phyloP scores from a whole-genome alignment of 2,888 invertebrate species.

The Ditylenchus weischeri region DNA sequence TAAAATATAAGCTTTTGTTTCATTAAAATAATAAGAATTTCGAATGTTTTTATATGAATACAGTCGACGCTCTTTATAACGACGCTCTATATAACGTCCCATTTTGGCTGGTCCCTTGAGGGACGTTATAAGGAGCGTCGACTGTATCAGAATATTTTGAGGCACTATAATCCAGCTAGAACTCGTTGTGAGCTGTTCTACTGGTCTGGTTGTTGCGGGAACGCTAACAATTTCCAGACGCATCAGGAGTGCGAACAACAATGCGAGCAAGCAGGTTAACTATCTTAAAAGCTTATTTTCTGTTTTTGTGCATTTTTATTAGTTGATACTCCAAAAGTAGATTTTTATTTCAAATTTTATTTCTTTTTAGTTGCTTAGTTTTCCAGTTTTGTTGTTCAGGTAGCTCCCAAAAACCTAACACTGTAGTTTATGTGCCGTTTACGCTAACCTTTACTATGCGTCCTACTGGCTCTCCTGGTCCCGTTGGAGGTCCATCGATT shows the following conservation, averaged over 20 bases:
- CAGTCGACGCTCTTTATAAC: too few relatives aligned
- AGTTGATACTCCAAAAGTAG: neutral
- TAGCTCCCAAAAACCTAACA: slow-evolving; percentile 26
- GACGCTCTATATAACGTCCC: too few relatives aligned
- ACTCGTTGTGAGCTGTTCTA: slow-evolving; percentile 59
- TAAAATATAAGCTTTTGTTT: too few relatives aligned
- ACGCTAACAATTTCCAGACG: slow-evolving; percentile 57
- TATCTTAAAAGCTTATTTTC: neutral
- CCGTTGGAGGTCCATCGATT: neutral
- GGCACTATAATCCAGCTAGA: slow-evolving; percentile 50
- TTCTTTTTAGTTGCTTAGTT: neutral
- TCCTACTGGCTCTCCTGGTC: slow-evolving; percentile 11
- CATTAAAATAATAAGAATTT: too few relatives aligned
- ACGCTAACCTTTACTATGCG: slow-evolving; percentile 29
- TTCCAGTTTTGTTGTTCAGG: slow-evolving; percentile 17
- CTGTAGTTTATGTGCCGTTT: slow-evolving; percentile 27
- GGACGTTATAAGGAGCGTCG: too few relatives aligned
- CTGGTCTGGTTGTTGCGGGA: slow-evolving; percentile 59
- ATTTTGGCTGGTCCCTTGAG: too few relatives aligned
- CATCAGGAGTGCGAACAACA: slow-evolving; percentile 54
- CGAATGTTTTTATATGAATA: too few relatives aligned
- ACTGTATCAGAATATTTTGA: neutral
- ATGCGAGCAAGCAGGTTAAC: slow-evolving; percentile 52
- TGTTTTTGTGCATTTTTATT: neutral
- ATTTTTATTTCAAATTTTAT: neutral